Percentiles rank a stretch among this genome's conserved stretches.
Evolutionary conservation across 2,113 vertebrate species (phyloP).

Genomic region (Lynx canadensis): DNA sequence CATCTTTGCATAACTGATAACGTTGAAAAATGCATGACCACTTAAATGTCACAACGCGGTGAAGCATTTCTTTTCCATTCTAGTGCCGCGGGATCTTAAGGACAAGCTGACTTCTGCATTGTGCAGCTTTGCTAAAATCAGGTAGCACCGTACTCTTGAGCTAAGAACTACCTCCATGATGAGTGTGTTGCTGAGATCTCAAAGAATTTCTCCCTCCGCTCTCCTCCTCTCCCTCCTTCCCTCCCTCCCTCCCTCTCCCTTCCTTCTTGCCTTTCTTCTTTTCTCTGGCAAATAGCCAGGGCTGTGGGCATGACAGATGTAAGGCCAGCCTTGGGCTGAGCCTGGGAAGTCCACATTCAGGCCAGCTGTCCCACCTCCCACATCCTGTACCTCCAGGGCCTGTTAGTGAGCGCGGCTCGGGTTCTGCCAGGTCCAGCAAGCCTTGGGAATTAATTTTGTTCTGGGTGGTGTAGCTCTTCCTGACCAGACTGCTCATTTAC

Average conservation of each 20-base stretch:
- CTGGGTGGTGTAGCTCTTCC: not conserved
- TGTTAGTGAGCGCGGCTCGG: not conserved
- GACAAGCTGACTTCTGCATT: slow-evolving; percentile 49
- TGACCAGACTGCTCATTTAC: slow-evolving; percentile 39
- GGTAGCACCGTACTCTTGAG: not conserved
- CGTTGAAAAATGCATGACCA: slow-evolving; percentile 77
- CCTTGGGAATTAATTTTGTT: not conserved
- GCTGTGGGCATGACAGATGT: slow-evolving; percentile 18
- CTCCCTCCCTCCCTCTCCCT: too few species aligned
- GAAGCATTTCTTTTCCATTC: slow-evolving; percentile 70
- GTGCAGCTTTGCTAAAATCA: slow-evolving; percentile 50
- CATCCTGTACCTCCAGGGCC: not conserved
- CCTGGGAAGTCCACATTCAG: not conserved
- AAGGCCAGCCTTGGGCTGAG: slow-evolving; percentile 33
- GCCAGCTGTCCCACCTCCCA: not conserved
- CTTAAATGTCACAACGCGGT: slow-evolving; percentile 77
- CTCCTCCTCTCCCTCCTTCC: too few species aligned
- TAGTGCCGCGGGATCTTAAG: slow-evolving; percentile 67
- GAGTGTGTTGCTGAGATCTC: not conserved
- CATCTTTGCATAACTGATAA: slow-evolving; percentile 79
- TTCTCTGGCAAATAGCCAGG: slow-evolving; percentile 33
- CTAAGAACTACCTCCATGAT: not conserved
- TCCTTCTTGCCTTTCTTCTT: not conserved
- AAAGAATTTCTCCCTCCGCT: not conserved
- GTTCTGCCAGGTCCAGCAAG: not conserved